Evolutionary conservation across 2,888 invertebrate species (phyloP).

Genomic region (Arrhopalites spinosus): DNA sequence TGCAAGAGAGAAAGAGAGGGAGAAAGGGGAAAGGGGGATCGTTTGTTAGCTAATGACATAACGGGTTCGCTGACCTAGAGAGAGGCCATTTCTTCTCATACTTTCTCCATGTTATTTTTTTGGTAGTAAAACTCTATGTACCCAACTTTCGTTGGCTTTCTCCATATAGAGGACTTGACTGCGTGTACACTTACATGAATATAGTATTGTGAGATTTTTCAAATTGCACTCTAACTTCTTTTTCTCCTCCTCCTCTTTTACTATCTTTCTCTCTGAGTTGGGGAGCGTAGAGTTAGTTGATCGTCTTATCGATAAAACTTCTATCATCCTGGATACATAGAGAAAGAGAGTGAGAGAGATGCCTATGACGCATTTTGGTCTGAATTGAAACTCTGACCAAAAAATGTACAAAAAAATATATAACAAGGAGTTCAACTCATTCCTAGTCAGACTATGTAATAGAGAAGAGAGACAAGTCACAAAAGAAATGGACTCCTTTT

Average conservation of each 20-base stretch:
- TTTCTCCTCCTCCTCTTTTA: neutral
- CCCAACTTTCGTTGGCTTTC: neutral
- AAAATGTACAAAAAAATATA: too few relatives aligned
- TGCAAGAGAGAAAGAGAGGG: constrained; percentile 14
- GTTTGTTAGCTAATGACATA: constrained; percentile 20
- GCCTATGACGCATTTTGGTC: neutral
- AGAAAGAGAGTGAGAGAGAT: neutral
- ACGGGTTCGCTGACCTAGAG: constrained; percentile 20
- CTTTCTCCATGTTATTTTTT: neutral
- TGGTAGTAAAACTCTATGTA: neutral
- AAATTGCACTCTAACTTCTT: neutral
- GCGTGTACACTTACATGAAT: neutral
- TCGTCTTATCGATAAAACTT: constrained; percentile 23
- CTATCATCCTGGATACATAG: neutral
- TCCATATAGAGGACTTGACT: neutral
- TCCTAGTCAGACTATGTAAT: neutral
- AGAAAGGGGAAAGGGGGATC: constrained; percentile 1
- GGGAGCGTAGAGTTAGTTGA: neutral
- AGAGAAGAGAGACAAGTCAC: too few relatives aligned
- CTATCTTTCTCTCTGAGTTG: neutral
- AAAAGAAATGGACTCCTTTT: neutral
- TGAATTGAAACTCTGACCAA: too few relatives aligned
- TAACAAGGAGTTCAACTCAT: neutral
- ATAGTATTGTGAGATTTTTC: neutral
- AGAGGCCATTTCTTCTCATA: neutral